These are phyloP conservation scores for Tolmerus cingulatus DNA, from an alignment of 2,888 invertebrate species.

Conservation along the genomic window DNA sequence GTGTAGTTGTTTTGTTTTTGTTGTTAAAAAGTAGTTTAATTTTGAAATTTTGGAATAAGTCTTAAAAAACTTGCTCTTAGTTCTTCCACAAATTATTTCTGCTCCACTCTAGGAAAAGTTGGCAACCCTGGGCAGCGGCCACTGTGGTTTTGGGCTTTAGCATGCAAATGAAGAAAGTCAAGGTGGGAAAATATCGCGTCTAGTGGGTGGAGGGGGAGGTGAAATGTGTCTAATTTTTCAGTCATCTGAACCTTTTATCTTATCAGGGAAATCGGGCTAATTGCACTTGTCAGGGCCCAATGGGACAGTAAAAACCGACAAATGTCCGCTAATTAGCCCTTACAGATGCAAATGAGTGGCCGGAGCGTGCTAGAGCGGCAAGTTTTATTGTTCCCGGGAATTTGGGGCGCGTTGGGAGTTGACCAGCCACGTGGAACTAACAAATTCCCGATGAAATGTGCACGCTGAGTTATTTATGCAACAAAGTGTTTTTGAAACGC, in stretches of 20 bases:
- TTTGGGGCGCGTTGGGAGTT: not conserved
- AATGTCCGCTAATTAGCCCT: not conserved
- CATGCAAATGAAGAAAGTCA: not conserved
- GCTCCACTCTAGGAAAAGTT: not conserved
- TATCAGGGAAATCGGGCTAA: not conserved
- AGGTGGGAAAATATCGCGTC: not conserved
- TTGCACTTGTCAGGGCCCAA: not conserved
- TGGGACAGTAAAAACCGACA: not conserved
- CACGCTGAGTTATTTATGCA: not conserved
- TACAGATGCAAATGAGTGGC: not conserved
- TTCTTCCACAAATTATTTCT: not conserved
- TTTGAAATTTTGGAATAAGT: too few species aligned
- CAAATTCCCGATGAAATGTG: not conserved
- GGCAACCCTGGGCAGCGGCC: not conserved
- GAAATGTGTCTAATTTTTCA: not conserved
- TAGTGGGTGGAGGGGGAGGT: not conserved
- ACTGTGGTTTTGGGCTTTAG: not conserved
- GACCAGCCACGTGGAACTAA: not conserved
- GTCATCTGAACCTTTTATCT: not conserved
- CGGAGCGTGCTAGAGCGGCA: not conserved
- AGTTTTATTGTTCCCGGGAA: not conserved
- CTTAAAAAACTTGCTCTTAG: too few species aligned
- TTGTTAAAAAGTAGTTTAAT: too few species aligned
- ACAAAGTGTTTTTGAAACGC: not conserved
- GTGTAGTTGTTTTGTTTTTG: too few species aligned